phyloP scores from a whole-genome alignment of 1,140 invertebrate genomes.

The Brachionus koreanus region DNA sequence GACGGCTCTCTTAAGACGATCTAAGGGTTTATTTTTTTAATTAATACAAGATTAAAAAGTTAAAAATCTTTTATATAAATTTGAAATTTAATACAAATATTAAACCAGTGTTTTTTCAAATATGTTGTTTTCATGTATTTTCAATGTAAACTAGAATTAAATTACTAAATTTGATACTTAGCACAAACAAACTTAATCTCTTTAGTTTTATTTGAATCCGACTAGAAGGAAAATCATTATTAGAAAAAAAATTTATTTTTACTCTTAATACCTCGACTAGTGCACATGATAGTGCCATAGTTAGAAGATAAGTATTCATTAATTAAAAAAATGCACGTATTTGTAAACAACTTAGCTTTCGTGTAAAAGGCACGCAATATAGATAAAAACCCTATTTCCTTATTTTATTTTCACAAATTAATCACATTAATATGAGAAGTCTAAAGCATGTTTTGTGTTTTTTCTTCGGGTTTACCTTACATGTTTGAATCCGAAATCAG shows the following conservation, averaged over 20 bases:
- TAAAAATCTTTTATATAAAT: neutral
- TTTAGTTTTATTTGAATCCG: neutral
- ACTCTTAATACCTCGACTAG: neutral
- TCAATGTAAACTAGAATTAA: neutral
- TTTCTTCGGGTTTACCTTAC: neutral
- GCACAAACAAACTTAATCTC: neutral
- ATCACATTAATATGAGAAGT: neutral
- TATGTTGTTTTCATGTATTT: neutral
- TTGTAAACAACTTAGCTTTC: neutral
- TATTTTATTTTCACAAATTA: neutral
- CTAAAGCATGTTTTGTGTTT: neutral
- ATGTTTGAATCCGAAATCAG: neutral
- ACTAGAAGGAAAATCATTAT: neutral
- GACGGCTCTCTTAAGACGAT: neutral
- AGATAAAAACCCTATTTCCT: neutral
- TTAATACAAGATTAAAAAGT: neutral
- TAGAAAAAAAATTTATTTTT: neutral
- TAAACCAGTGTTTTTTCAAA: neutral
- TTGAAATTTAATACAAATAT: constrained; percentile 2
- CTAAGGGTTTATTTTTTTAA: neutral
- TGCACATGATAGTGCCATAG: neutral
- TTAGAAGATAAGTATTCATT: neutral
- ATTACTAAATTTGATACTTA: neutral
- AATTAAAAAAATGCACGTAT: neutral
- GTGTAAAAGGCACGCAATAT: neutral